Evolutionary conservation across 2,113 vertebrate genomes (phyloP).

Genomic region (Raja brachyura): DNA sequence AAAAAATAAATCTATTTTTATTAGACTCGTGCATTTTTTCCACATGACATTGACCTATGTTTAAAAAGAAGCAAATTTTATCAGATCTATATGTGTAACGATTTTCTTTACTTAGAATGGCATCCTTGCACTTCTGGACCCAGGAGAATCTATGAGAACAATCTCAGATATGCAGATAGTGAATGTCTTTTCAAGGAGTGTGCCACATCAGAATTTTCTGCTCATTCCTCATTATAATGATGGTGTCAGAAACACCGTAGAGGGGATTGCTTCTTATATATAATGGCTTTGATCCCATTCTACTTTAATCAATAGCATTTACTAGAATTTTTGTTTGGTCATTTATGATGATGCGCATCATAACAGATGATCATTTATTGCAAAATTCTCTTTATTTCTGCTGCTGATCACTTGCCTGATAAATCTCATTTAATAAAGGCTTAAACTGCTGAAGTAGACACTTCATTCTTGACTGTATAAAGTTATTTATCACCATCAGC

Average conservation of each 20-base stretch:
- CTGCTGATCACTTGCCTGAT: not conserved
- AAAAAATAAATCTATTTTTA: slow-evolving; percentile 17
- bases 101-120: slow-evolving; percentile 18
- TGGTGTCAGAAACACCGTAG: not conserved
- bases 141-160: slow-evolving; percentile 12
- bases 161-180: slow-evolving; percentile 35
- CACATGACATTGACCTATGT: not conserved
- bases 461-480: not conserved
- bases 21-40: not conserved
- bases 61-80: not conserved
- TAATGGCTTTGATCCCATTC: not conserved
- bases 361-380: not conserved
- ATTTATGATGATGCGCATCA: slow-evolving; percentile 20
- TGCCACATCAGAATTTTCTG: slow-evolving; percentile 2
- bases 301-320: slow-evolving; percentile 28
- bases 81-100: slow-evolving; percentile 23
- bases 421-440: not conserved
- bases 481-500: not conserved
- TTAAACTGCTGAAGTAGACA: not conserved
- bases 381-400: not conserved
- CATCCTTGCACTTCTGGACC: not conserved
- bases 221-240: slow-evolving; percentile 26
- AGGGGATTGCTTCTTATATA: not conserved
- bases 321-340: slow-evolving; percentile 9
- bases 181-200: slow-evolving; percentile 5